Conservation (phyloP, 2,113 vertebrate genomes). For the Macquaria ambigua region DNA sequence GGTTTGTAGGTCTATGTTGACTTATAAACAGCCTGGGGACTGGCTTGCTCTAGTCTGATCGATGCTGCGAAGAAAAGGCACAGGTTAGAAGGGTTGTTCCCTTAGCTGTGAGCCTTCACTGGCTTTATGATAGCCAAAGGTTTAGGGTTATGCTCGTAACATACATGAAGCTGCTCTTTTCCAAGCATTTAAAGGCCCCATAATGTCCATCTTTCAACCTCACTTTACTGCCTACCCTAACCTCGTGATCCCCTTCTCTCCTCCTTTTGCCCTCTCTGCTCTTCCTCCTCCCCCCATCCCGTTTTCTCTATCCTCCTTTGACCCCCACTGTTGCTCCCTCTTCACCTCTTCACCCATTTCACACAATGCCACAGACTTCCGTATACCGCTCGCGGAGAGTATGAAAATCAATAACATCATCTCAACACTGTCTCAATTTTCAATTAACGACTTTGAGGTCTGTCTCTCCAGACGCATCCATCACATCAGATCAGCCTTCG, state of each 20-base stretch:
- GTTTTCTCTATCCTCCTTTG: constrained; percentile 42
- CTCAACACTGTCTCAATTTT: constrained; percentile 79
- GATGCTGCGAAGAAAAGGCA: constrained; percentile 56
- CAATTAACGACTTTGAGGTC: constrained; percentile 74
- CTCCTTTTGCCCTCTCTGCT: neutral
- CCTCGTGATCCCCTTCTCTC: constrained; percentile 16
- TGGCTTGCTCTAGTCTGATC: constrained; percentile 53
- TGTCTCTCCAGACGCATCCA: constrained; percentile 73
- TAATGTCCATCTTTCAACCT: constrained; percentile 52
- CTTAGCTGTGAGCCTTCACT: constrained; percentile 29
- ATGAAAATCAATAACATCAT: constrained; percentile 80
- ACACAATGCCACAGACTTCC: constrained; percentile 21
- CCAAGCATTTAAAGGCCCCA: constrained; percentile 47
- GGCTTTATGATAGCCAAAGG: constrained; percentile 48
- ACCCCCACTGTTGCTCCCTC: constrained; percentile 52
- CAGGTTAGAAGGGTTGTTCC: constrained; percentile 22
- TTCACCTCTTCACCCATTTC: constrained; percentile 55
- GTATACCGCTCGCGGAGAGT: constrained; percentile 13
- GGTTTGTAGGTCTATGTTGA: constrained; percentile 73
- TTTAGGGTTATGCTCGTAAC: constrained; percentile 42
- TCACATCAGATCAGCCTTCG: constrained; percentile 57
- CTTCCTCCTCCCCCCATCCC: constrained; percentile 5
- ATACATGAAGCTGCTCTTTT: constrained; percentile 13
- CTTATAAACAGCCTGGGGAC: constrained; percentile 70
- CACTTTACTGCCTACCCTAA: constrained; percentile 43